Base-by-base conservation (phyloP, 2,113 vertebrate species). In the Cygnus atratus region DNA sequence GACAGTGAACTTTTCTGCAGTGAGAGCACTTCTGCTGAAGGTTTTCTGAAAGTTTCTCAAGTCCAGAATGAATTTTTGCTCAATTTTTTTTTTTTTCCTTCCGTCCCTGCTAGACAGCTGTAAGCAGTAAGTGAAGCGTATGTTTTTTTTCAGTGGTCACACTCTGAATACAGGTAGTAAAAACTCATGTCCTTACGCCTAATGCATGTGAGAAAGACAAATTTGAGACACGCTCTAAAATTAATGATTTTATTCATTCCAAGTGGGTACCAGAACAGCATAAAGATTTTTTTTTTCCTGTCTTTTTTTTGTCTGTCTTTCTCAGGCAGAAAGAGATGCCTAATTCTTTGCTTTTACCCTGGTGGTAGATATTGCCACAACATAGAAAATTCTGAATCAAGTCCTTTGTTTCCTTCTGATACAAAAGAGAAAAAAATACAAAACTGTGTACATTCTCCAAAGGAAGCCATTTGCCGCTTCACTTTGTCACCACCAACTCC, bases 331-430 rank as follows among this genome's bases (percentile, higher is more conserved):
- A 31, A 22, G 5, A 14, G 5, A 31, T 41, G 72, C 28, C 4
- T 68, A 55, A 46, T 52, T 81, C 2, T 50, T 87, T 48, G 3
- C 3, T 57, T 43, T 84, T 19, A 9, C 2, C 14, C 22, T 22
- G 17, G 25, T 12, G 4, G 3, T 5, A 25, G 3, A 48, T 52
- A 31, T 7, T 67, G 15, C 13, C 31, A 55, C 18, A 55, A 17
- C 0, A 3, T 12, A 21, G 0, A 65, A 12, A 11, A 43, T 37
- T 70, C 25, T 70, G 2, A 4, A 44, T 44, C 1, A 12, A 63
- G 11, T 48, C 2, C 4, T 55, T 58, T 61, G 2, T 61, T 87
- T 84, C 22, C 18, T 77, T 77, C 14, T 52, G 31, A 43, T n/a
- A 3, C 11, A 70, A 24, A 50, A 84, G 20, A 59, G 11, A 1